Evolutionary conservation across 2,888 invertebrate species (phyloP).

Genomic region (Aleiodes testaceus): DNA sequence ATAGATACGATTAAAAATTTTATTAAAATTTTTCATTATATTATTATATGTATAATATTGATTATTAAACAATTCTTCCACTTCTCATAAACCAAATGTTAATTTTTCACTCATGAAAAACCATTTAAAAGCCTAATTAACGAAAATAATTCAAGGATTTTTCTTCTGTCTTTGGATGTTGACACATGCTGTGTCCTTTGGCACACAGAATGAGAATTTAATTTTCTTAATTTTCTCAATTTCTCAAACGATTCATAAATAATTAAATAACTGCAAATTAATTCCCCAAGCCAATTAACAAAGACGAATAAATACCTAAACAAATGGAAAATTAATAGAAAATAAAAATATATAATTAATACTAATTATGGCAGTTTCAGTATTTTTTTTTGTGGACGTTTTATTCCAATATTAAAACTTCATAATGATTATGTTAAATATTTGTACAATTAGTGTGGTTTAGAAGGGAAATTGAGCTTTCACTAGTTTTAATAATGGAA

Average conservation of each 20-base stretch:
- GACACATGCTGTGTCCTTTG: slow-evolving; percentile 57
- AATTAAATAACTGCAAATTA: slow-evolving; percentile 11
- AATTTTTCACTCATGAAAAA: slow-evolving; percentile 21
- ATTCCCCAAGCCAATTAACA: slow-evolving; percentile 18
- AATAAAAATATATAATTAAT: slow-evolving; percentile 25
- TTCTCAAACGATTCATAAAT: slow-evolving; percentile 13
- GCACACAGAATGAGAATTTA: slow-evolving; percentile 56
- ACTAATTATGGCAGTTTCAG: slow-evolving; percentile 40
- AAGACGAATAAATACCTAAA: slow-evolving; percentile 1
- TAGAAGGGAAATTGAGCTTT: slow-evolving; percentile 19
- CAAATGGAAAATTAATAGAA: slow-evolving; percentile 1
- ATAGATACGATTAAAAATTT: slow-evolving; percentile 23
- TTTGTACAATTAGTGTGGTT: neutral
- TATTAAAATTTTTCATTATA: slow-evolving; percentile 24
- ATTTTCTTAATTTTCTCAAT: neutral
- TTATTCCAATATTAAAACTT: neutral
- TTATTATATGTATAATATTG: slow-evolving; percentile 2
- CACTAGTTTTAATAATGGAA: neutral
- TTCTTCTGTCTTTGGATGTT: slow-evolving; percentile 59
- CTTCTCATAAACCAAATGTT: neutral
- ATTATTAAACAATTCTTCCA: neutral
- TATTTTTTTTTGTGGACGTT: neutral
- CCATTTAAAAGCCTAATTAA: slow-evolving; percentile 26
- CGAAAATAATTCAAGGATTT: slow-evolving; percentile 36
- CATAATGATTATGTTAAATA: slow-evolving; percentile 10